Evolutionary conservation across 2,888 invertebrate species (phyloP).

Genomic region (Xiphydria camelus): DNA sequence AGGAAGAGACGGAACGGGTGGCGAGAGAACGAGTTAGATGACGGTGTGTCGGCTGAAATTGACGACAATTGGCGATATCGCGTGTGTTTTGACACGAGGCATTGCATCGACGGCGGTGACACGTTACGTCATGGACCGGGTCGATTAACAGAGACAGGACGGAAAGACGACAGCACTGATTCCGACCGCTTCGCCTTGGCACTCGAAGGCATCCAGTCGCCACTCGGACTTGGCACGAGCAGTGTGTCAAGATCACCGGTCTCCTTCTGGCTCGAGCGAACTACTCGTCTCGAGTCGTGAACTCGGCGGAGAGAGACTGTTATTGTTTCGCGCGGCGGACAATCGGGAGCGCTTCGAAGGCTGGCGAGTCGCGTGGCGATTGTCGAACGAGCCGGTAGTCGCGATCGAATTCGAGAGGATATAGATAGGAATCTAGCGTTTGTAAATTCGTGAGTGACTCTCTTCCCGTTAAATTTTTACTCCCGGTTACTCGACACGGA

Average conservation of each 20-base stretch:
- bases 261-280: slow-evolving; percentile 11
- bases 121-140: background rate
- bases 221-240: slow-evolving; percentile 33
- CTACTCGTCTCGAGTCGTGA: background rate
- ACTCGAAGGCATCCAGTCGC: too few relatives aligned
- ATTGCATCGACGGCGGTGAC: background rate
- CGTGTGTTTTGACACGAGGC: slow-evolving; percentile 1
- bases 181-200: background rate
- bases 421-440: too few relatives aligned
- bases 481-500: too few relatives aligned
- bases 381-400: too few relatives aligned
- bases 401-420: too few relatives aligned
- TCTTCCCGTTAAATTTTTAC: background rate
- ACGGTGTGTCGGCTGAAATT: slow-evolving; percentile 12
- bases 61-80: slow-evolving; percentile 21
- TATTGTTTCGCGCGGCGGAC: too few relatives aligned
- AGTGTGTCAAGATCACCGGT: slow-evolving; percentile 50
- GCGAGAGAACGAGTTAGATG: slow-evolving; percentile 7
- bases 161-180: background rate
- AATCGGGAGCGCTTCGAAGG: background rate
- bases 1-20: background rate
- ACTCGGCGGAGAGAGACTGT: too few relatives aligned
- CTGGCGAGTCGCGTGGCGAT: background rate
- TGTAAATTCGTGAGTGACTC: too few relatives aligned
- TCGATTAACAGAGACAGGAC: background rate